A percentile compares a stretch with the other conserved stretches of the same genome.
Evolutionary conservation across 2,113 vertebrate genomes (phyloP).

Genomic region (Bungarus multicinctus): DNA sequence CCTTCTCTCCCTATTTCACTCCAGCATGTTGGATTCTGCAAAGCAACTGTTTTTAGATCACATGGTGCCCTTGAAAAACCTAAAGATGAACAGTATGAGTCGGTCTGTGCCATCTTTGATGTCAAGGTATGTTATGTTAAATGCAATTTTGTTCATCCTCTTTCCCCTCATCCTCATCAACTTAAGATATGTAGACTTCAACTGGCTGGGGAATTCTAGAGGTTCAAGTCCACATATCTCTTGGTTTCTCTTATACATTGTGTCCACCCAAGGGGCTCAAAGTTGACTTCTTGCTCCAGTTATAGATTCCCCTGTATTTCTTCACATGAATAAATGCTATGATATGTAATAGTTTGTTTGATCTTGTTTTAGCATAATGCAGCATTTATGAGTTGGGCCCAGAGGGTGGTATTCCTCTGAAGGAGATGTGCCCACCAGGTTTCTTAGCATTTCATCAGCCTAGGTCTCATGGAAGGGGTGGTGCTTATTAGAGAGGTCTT

Average conservation of each 20-base stretch:
- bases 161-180: not conserved
- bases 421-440: no score
- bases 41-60: no score
- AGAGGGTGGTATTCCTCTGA: no score
- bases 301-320: not conserved
- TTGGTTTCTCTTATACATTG: not conserved
- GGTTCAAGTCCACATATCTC: not conserved
- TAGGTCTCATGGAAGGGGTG: no score
- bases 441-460: no score
- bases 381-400: no score
- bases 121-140: constrained; percentile 61
- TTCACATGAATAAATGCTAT: not conserved
- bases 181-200: not conserved
- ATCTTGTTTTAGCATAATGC: not conserved
- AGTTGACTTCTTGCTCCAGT: not conserved
- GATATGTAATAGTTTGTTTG: not conserved
- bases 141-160: not conserved
- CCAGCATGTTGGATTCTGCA: no score
- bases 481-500: no score
- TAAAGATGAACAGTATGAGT: constrained; percentile 33
- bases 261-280: not conserved
- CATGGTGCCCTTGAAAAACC: fast-evolving
- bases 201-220: no score
- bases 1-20: no score
- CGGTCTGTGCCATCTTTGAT: constrained; percentile 61